Evolutionary conservation across 2,113 vertebrate genomes (phyloP), one percentile per base, ranked within the genome.

Genomic region (Nibea coibor): DNA sequence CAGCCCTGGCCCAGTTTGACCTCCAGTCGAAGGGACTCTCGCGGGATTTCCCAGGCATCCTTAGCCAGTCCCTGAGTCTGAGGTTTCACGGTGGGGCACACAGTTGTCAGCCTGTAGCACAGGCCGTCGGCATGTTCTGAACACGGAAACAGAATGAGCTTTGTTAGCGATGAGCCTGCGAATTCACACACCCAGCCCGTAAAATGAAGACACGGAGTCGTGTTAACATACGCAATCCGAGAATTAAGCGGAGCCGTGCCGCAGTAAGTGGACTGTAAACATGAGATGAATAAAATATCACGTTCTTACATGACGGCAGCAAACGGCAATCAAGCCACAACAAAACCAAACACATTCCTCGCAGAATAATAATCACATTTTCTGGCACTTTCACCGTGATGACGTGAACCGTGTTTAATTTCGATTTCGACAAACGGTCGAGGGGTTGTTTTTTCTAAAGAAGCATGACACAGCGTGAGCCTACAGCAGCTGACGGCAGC

Each of bases 41-140:
- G 95, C 43, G 98, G 98, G 82, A 99, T 99, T 93, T 99, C 98
- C 98, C 98, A 99, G 67, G 98, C 98, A 69, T 99, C 98, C 93
- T 97, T 99, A 70, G 98, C 97, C 51, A 99, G 94, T 92, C 98
- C 98, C 94, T 99, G 98, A 81, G 98, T 99, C 94, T 99, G 98
- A 43, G 98, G 98, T 94, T 99, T 99, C 92, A 99, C 97, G 75
- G 97, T 99, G 81, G 98, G 98, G 88, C 98, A 99, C 80, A 99
- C 97, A 10, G 96, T 94, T 28, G 97, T 99, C 94, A 99, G 96
- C 82, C 96, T 95, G 96, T 98, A 96, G 93, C 98, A 99, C 70
- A 99, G 95, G 54, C 98, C 98, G 74, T 99, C 98, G 0, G 98
- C 94, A 87, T 99, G 98, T 86, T 99, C 98, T 99, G 90, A 24